These are phyloP conservation scores for Macroglossus sobrinus DNA, from an alignment of 2,113 vertebrate species.

Conservation along the genomic window DNA sequence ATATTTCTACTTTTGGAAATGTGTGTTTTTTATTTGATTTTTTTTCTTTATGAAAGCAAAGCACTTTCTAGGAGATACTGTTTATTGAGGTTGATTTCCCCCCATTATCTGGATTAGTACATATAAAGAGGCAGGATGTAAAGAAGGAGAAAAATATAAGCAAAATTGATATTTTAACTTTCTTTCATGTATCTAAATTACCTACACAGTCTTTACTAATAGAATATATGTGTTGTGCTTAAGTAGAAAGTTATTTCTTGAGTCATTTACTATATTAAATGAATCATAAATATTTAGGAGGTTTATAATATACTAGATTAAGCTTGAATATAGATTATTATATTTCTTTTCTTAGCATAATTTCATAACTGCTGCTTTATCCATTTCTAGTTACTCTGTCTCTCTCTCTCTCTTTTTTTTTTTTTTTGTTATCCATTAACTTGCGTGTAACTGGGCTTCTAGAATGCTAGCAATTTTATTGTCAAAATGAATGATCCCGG, in stretches of 20 bases:
- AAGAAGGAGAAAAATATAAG: neutral
- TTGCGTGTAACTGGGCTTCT: neutral
- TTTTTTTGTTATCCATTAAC: neutral
- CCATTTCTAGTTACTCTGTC: neutral
- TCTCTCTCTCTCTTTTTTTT: neutral
- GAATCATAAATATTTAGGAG: neutral
- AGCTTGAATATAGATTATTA: neutral
- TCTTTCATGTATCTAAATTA: neutral
- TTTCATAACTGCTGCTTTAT: neutral
- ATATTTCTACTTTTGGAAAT: neutral
- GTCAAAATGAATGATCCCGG: neutral
- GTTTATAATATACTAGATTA: neutral
- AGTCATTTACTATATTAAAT: neutral
- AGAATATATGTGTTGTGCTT: neutral
- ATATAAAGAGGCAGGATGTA: neutral
- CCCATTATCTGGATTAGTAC: neutral
- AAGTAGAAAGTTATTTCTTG: neutral
- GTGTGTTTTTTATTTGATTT: neutral
- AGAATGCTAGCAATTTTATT: neutral
- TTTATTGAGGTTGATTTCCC: neutral
- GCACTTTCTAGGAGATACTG: neutral
- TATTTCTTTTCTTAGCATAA: neutral
- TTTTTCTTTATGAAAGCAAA: neutral
- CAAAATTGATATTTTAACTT: neutral
- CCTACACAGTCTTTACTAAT: neutral